Evolutionary conservation across 92 coral and sea anemone species (phyloP), one percentile per base, ranked within the genome.

Genomic region (Paramuricea clavata): DNA sequence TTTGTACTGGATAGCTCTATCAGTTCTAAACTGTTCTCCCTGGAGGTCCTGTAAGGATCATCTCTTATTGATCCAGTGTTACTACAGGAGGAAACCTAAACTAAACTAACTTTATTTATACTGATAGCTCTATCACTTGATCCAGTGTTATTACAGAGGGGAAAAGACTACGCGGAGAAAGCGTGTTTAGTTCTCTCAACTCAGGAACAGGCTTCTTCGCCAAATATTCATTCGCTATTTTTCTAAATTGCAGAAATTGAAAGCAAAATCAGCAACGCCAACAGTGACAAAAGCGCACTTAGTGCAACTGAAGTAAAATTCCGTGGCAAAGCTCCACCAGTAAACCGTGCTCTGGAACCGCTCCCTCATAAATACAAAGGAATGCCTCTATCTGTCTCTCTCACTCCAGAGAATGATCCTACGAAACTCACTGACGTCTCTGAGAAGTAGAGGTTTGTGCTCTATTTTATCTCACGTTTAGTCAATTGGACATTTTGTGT

Each of bases 301-400:
- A 33, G 72, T 65, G 35, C 39, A 65, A 27, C 39, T 26, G 72
- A 65, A 31, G 36, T 65, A n/a, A 65, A 65, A 33, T 65, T 65
- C 21, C 72, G 72, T 31, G 62, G 62, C 5, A 54, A 21, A 19
- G 27, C 26, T 23, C 62, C 62, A 10, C 25, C 62, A 19, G 62
- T 54, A 5, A 65, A 31, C 21, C 39, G 72, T 13, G 19, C 39
- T 16, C 17, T 65, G 39, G 72, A 65, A 31, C 72, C 72, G 8
- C 72, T 65, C 1, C 72, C 72, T 32, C 31, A 65, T 3, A 28
- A 31, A 12, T 65, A 65, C 72, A 65, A 65, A 33, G 72, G 72
- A 65, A 65, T 11, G 72, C 36, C 72, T 28, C 41, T 65, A n/a
- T 28, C 72, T 5, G 72, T 65, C 11, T 65, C 72, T 13, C n/a